phyloP scores from a whole-genome alignment of 1,140 invertebrate genomes.

The Helicoverpa armigera region DNA sequence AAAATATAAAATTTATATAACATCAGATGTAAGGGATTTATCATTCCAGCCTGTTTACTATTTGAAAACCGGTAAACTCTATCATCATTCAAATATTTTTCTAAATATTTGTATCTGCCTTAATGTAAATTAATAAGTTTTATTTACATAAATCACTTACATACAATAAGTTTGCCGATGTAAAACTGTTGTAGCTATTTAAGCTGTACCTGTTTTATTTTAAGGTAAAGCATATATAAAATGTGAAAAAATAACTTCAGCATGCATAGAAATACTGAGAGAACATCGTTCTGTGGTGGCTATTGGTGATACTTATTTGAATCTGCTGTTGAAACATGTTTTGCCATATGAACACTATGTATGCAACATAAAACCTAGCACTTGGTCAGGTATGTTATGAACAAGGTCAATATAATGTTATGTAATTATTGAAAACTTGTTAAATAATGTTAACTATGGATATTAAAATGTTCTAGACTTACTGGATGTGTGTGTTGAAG shows the following conservation, averaged over 20 bases:
- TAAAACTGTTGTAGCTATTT: neutral
- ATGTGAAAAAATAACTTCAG: slow-evolving; percentile 74
- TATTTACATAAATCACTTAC: neutral
- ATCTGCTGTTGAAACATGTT: slow-evolving; percentile 74
- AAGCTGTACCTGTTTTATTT: neutral
- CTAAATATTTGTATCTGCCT: no score
- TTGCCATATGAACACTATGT: slow-evolving; percentile 73
- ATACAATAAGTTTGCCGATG: no score
- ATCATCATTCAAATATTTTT: no score
- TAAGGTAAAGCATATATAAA: slow-evolving; percentile 74
- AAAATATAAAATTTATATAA: no score
- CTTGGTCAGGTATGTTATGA: slow-evolving; percentile 74
- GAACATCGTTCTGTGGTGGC: slow-evolving; percentile 66
- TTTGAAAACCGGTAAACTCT: no score
- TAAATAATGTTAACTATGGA: neutral
- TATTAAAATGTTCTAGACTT: slow-evolving; percentile 66
- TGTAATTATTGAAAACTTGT: neutral
- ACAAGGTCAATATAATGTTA: neutral
- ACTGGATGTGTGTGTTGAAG: slow-evolving; percentile 64
- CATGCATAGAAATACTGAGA: slow-evolving; percentile 73
- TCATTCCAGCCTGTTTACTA: neutral
- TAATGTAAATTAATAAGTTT: no score
- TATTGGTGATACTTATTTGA: slow-evolving; percentile 79
- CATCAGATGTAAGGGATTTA: neutral
- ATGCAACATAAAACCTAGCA: slow-evolving; percentile 67